A percentile compares a stretch with the other conserved stretches of the same genome.
Conservation (phyloP, 2,113 vertebrate genomes). For the Calyptomena viridis region DNA sequence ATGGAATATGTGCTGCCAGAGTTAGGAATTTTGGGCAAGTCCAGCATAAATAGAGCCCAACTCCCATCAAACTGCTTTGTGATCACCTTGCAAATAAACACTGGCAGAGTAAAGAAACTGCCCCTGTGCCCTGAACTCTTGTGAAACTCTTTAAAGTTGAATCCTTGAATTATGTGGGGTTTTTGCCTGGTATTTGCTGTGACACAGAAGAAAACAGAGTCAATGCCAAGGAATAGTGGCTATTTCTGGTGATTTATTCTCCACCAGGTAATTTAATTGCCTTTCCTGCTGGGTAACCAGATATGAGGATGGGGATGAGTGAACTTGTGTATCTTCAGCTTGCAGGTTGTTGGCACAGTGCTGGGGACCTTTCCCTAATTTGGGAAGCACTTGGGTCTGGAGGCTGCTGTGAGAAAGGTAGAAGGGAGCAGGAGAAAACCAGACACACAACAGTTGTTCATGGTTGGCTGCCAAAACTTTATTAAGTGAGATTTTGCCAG, state of each 20-base stretch:
- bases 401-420: not conserved
- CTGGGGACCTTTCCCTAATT: not conserved
- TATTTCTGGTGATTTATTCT: not conserved
- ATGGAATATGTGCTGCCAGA: not conserved
- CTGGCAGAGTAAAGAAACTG: not conserved
- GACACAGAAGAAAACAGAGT: not conserved
- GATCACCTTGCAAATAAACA: not conserved
- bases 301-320: not conserved
- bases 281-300: not conserved
- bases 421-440: slow-evolving; percentile 33
- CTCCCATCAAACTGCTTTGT: not conserved
- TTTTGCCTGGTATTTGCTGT: not conserved
- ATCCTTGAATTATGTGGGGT: not conserved
- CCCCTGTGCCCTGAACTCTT: not conserved
- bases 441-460: slow-evolving; percentile 21
- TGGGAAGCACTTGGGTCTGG: not conserved
- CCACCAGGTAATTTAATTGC: not conserved
- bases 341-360: not conserved
- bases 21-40: not conserved
- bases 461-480: slow-evolving; percentile 15
- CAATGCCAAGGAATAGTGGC: not conserved
- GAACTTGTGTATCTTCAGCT: not conserved
- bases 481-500: slow-evolving; percentile 53
- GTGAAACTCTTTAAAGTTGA: not conserved
- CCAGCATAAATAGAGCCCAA: not conserved